Evolutionary conservation across 2,797 vertebrate species (phyloP).

Genomic region (Rhincodon typus): DNA sequence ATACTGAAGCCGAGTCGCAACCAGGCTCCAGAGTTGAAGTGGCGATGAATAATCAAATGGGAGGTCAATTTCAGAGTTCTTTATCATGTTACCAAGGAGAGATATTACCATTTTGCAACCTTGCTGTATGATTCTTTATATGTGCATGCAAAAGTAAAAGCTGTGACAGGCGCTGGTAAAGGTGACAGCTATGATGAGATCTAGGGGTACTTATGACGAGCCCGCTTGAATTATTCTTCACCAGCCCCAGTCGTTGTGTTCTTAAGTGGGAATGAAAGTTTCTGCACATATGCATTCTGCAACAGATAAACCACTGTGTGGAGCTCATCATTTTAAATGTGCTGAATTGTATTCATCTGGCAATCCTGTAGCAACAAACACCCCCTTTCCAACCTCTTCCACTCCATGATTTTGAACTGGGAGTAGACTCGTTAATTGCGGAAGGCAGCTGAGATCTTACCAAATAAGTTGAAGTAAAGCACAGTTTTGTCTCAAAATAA

Average conservation of each 20-base stretch:
- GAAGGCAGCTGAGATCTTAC: background rate
- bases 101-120: background rate
- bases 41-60: background rate
- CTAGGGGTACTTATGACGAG: background rate
- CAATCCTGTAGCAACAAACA: background rate
- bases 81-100: background rate
- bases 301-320: background rate
- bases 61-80: background rate
- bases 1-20: background rate
- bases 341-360: background rate
- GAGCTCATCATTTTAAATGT: background rate
- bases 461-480: background rate
- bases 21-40: background rate
- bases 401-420: background rate
- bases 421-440: background rate
- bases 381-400: too few species aligned
- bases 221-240: background rate
- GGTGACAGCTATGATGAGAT: conserved; percentile 9
- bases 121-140: conserved; percentile 34
- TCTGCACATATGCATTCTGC: background rate
- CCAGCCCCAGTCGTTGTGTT: conserved; percentile 40
- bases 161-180: background rate
- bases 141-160: background rate
- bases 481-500: background rate
- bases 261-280: conserved; percentile 41